Evolutionary conservation across 2,888 invertebrate species (phyloP).

Genomic region (Agelastica alni): DNA sequence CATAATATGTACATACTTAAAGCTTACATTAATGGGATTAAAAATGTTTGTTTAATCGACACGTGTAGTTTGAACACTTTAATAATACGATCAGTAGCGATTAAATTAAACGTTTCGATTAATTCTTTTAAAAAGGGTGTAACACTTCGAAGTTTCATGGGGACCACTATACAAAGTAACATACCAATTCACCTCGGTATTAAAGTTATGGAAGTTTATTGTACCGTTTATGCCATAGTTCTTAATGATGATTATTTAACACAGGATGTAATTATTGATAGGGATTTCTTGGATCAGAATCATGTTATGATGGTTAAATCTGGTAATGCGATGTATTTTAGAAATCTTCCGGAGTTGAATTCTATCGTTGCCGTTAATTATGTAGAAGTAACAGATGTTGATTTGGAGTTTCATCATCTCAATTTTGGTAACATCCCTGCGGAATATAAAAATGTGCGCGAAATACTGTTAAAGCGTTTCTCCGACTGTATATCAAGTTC

Average conservation of each 20-base stretch:
- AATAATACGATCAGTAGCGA: not conserved
- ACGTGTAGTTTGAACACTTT: not conserved
- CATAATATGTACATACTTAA: not conserved
- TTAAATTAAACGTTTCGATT: not conserved
- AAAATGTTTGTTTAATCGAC: not conserved
- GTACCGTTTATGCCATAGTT: not conserved
- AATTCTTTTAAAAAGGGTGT: not conserved
- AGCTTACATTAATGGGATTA: not conserved
- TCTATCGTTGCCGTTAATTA: not conserved
- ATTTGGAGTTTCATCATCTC: not conserved
- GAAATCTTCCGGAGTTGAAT: not conserved
- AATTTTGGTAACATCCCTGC: not conserved
- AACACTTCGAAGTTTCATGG: not conserved
- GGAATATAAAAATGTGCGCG: not conserved
- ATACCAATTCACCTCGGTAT: not conserved
- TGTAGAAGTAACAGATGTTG: not conserved
- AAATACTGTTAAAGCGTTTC: slow-evolving; percentile 10
- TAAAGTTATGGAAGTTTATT: not conserved
- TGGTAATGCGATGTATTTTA: not conserved
- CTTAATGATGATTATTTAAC: not conserved
- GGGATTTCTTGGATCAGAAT: not conserved
- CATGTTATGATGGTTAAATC: not conserved
- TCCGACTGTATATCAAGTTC: slow-evolving; percentile 8
- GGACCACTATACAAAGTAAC: not conserved
- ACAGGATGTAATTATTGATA: not conserved